Percentiles rank a stretch among this genome's conserved stretches.
phyloP scores from a whole-genome alignment of 2,797 vertebrate genomes.

The Mormyrus proboscirostris region DNA sequence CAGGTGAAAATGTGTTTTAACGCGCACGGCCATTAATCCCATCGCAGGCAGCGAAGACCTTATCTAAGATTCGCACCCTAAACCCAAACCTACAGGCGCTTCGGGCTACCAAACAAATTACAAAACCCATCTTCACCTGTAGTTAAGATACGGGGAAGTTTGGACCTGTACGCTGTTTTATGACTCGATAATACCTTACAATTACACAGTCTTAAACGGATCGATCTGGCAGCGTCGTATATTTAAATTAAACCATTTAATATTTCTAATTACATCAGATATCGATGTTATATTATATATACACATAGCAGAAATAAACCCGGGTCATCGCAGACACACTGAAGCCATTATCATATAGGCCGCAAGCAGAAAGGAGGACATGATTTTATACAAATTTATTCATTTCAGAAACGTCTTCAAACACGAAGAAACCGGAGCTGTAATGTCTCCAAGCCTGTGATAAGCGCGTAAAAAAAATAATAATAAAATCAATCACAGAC shows the following conservation, averaged over 20 bases:
- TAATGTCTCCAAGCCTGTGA: slow-evolving; percentile 67
- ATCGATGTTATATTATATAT: too few relatives aligned
- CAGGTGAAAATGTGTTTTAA: not conserved
- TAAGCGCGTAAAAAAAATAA: slow-evolving; percentile 68
- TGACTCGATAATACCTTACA: not conserved
- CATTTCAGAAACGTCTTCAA: slow-evolving; percentile 74
- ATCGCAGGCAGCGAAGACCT: not conserved
- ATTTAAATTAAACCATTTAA: not conserved
- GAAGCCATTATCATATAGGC: not conserved
- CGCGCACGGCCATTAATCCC: not conserved
- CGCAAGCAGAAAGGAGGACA: not conserved
- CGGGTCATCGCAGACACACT: not conserved
- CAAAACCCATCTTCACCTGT: not conserved
- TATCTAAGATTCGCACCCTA: not conserved
- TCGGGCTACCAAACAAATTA: not conserved
- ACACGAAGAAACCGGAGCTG: slow-evolving; percentile 73
- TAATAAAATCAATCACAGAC: slow-evolving; percentile 65
- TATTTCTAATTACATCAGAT: not conserved
- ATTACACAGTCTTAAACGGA: not conserved
- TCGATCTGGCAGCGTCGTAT: not conserved
- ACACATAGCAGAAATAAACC: not conserved
- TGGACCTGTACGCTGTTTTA: not conserved
- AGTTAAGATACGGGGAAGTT: not conserved
- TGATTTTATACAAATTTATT: slow-evolving; percentile 75
- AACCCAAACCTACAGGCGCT: not conserved